A percentile compares a stretch with the other conserved stretches of the same genome.
phyloP scores from a whole-genome alignment of 1,140 invertebrate genomes.

The Trichonephila inaurata region DNA sequence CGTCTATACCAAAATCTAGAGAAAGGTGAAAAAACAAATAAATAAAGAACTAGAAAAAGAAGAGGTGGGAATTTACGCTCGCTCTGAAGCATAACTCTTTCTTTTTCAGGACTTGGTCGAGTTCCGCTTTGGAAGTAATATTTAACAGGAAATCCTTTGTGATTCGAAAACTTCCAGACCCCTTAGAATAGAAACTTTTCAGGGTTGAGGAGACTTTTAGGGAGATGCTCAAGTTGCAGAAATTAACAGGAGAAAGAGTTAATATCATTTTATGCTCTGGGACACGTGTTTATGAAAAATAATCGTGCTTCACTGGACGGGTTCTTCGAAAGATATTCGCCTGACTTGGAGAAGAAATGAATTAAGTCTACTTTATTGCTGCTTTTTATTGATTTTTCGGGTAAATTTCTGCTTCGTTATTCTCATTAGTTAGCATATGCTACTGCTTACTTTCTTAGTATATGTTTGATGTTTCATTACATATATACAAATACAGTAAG shows the following conservation, averaged over 20 bases:
- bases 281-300: conserved; percentile 28
- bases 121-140: conserved; percentile 59
- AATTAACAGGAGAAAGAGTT: conserved; percentile 16
- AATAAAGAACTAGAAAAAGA: conserved; percentile 30
- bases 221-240: conserved; percentile 42
- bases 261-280: conserved; percentile 27
- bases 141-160: conserved; percentile 70
- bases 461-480: no score
- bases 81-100: conserved; percentile 37
- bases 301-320: neutral
- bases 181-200: neutral
- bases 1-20: neutral
- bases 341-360: neutral
- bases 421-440: no score
- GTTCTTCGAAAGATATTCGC: neutral
- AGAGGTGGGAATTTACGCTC: conserved; percentile 33
- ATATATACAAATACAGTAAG: no score
- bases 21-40: conserved; percentile 46
- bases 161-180: neutral
- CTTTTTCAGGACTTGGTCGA: conserved; percentile 45
- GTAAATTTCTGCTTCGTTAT: no score
- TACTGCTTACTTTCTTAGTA: no score
- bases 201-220: conserved; percentile 25
- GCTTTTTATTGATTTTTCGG: neutral
- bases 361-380: neutral